Evolutionary conservation across 2,888 invertebrate species (phyloP).

Genomic region (Empis stercorea): DNA sequence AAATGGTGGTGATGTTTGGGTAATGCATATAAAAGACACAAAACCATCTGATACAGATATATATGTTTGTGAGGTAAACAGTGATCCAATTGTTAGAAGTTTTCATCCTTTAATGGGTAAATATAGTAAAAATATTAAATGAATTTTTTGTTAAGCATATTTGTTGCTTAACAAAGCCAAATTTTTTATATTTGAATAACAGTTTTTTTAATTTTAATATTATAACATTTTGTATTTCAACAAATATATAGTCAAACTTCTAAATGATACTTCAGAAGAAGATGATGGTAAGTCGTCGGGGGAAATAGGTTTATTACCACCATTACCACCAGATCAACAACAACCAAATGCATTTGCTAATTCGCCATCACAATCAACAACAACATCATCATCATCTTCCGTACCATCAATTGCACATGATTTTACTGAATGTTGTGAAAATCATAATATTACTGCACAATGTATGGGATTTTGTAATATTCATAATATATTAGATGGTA

Average conservation of each 20-base stretch:
- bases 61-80: slow-evolving; percentile 74
- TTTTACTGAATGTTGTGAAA: slow-evolving; percentile 67
- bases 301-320: background rate
- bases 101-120: slow-evolving; percentile 67
- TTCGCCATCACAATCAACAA: slow-evolving; percentile 7
- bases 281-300: background rate
- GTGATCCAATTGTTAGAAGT: slow-evolving; percentile 61
- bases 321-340: background rate
- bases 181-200: background rate
- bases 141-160: background rate
- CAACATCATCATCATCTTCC: slow-evolving; percentile 6
- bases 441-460: slow-evolving; percentile 51
- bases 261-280: background rate
- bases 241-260: background rate
- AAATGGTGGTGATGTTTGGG: slow-evolving; percentile 72
- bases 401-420: slow-evolving; percentile 49
- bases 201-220: too few relatives aligned
- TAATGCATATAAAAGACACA: slow-evolving; percentile 60
- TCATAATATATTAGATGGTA: slow-evolving; percentile 60
- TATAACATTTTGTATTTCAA: too few relatives aligned
- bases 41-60: slow-evolving; percentile 60
- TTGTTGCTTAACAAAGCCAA: background rate
- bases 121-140: slow-evolving; percentile 12
- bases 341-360: slow-evolving; percentile 20
- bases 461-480: slow-evolving; percentile 77